Base-by-base conservation (phyloP, 1,140 invertebrate species). In the Drosophila saltans region DNA sequence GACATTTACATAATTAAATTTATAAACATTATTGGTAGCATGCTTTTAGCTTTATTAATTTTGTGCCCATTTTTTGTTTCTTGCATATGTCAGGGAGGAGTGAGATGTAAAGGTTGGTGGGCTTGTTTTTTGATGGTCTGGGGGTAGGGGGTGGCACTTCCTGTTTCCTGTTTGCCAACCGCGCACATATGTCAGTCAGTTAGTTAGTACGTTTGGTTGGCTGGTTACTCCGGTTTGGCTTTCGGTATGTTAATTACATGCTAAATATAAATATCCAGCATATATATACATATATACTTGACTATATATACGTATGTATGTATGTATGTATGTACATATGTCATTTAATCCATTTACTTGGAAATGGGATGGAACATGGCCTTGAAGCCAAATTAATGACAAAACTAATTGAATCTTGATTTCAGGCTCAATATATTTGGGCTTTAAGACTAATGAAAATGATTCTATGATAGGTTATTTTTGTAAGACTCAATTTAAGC, bases 1-100 rank as follows among this genome's bases (percentile, higher is more conserved):
- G 80, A 66, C 83, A 86, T 86, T 86, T 86, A 88, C 83, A 88
- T 86, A 86, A 86, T 88, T 86, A 86, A 83, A 86, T 86, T 88
- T 86, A 83, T 88, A 86, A 88, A 88, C 76, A 80, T 88, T 88
- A 86, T 86, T 86, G 83, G 72, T 77, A 67, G 76, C 83, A 83
- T 83, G 83, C 83, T 86, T 86, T 86, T 86, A 86, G 80, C 83
- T 83, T 86, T 86, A 86, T 86, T 86, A 86, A 86, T 81, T 88
- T 70, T 69, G 68, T 79, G 68, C 78, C 69, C 71, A 62, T 64
- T 76, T 77, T 86, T 52, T 64, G 69, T 57, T 45, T 61, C 68
- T 60, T 79, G 79, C 82, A 86, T 61, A 79, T 75, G 66, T 67
- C 28, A 30, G 28, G 16, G 65, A 59, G 57, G 65, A 66, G 66